phyloP scores from a whole-genome alignment of 2,113 vertebrate genomes.

The Alethe castanea region DNA sequence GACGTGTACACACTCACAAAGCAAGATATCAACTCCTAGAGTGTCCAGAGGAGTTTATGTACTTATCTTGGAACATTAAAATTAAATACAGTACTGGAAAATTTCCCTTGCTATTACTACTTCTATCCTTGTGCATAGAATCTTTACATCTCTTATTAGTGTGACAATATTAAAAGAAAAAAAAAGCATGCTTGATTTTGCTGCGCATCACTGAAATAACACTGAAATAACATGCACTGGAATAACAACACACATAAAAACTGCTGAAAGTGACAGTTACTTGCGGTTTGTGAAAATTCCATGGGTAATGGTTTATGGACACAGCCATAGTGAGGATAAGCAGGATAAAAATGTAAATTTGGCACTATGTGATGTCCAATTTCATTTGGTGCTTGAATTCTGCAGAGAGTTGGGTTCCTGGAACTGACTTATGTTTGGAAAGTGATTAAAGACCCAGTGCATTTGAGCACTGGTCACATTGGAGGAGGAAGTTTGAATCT shows the following conservation, averaged over 20 bases:
- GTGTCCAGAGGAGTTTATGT: background rate
- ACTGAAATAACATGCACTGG: background rate
- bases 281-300: background rate
- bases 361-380: fast-evolving
- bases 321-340: background rate
- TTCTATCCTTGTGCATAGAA: background rate
- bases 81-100: constrained; percentile 27
- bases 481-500: background rate
- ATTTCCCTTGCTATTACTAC: constrained; percentile 20
- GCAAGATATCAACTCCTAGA: background rate
- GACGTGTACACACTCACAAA: background rate
- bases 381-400: background rate
- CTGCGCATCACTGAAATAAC: background rate
- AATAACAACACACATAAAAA: background rate
- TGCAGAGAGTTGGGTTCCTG: background rate
- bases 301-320: background rate
- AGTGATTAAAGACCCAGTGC: background rate
- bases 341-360: background rate
- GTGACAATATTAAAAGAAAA: background rate
- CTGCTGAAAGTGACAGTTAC: background rate
- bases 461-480: background rate
- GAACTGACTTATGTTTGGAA: background rate
- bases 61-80: constrained; percentile 28
- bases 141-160: constrained; percentile 37
- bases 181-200: background rate